Percentiles rank a stretch among this genome's conserved stretches.
phyloP scores from a whole-genome alignment of 2,888 invertebrate species.

The Mesochorus sp. region DNA sequence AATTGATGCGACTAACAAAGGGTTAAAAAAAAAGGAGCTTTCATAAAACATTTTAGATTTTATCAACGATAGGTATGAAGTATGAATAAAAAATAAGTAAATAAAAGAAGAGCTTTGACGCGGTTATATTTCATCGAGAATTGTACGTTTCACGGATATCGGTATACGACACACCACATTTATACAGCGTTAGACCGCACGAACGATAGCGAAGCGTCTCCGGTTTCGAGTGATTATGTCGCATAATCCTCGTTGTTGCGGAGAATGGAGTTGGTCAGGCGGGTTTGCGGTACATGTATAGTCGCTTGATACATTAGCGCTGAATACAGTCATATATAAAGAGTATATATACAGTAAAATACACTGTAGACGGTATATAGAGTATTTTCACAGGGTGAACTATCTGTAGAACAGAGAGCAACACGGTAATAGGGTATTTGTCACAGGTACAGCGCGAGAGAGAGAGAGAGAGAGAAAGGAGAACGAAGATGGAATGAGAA shows the following conservation, averaged over 20 bases:
- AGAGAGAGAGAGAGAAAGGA: background rate
- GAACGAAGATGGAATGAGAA: background rate
- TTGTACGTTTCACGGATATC: background rate
- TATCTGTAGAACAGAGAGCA: slow-evolving; percentile 16
- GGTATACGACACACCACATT: slow-evolving; percentile 5
- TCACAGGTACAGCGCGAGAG: slow-evolving; percentile 59
- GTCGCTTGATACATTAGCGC: slow-evolving; percentile 16
- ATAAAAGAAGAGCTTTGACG: background rate
- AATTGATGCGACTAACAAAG: no score
- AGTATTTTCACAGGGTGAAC: slow-evolving; percentile 32
- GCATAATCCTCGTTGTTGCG: slow-evolving; percentile 77
- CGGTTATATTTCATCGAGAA: background rate
- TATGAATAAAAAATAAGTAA: no score
- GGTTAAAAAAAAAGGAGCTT: no score
- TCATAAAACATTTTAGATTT: no score
- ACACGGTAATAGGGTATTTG: slow-evolving; percentile 58
- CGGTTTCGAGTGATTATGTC: slow-evolving; percentile 80
- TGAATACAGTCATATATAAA: slow-evolving; percentile 18
- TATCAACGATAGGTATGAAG: no score
- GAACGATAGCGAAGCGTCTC: slow-evolving; percentile 74
- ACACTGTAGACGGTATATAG: slow-evolving; percentile 6
- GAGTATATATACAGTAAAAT: background rate
- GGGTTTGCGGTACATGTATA: slow-evolving; percentile 41
- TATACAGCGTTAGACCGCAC: slow-evolving; percentile 57
- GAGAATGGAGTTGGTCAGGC: slow-evolving; percentile 75